Evolutionary conservation across 2,113 vertebrate genomes (phyloP).

Genomic region (Hyaena hyaena): DNA sequence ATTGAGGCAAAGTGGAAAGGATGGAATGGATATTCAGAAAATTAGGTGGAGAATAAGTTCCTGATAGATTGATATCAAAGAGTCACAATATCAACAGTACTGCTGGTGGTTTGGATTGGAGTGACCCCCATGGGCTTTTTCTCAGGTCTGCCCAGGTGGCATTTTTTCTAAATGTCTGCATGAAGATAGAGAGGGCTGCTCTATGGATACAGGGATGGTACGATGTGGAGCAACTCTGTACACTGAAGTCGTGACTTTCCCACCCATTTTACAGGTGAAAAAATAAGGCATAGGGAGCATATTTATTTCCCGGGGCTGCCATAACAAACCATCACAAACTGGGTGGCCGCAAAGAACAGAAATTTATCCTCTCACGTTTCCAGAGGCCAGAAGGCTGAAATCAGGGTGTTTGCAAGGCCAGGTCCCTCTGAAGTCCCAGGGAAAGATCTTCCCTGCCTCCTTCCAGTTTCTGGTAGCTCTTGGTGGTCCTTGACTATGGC

Average conservation of each 20-base stretch:
- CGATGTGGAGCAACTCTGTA: neutral
- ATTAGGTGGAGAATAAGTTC: neutral
- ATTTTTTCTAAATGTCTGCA: neutral
- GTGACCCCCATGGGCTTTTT: neutral
- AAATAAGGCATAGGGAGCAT: neutral
- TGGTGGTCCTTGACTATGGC: neutral
- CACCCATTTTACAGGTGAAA: neutral
- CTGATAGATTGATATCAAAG: too few species aligned
- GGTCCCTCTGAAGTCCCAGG: neutral
- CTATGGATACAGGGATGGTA: accelerated
- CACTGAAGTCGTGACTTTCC: accelerated
- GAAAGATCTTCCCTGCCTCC: neutral
- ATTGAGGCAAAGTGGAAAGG: neutral
- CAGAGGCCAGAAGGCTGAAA: neutral
- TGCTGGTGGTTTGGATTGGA: neutral
- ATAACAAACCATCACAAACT: accelerated
- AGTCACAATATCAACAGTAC: neutral
- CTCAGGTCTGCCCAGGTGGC: neutral
- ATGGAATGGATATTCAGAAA: neutral
- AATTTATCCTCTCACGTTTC: neutral
- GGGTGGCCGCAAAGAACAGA: neutral
- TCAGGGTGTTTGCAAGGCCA: neutral
- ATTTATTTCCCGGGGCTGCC: accelerated
- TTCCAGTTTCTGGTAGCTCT: neutral
- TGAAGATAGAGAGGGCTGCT: neutral